A percentile compares a stretch with the other conserved stretches of the same genome.
Evolutionary conservation across 2,888 invertebrate genomes (phyloP).

Genomic region (Elegia similella): DNA sequence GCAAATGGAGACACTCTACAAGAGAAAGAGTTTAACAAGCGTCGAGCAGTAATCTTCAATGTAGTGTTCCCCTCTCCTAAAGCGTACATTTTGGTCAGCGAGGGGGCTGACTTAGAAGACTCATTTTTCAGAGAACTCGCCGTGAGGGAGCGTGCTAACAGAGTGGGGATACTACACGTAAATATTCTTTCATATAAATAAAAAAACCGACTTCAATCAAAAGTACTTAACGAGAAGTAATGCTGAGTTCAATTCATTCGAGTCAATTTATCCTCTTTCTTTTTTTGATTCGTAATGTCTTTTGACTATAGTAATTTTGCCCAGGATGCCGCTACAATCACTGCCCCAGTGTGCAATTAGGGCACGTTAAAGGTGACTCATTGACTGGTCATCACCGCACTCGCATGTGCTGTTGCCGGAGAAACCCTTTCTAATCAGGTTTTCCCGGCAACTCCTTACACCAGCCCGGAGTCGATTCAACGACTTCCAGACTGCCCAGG

Average conservation of each 20-base stretch:
- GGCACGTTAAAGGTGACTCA: too few relatives aligned
- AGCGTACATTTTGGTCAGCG: slow-evolving; percentile 83
- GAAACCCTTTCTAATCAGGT: too few relatives aligned
- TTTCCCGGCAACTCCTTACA: too few relatives aligned
- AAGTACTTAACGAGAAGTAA: not conserved
- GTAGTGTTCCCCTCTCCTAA: slow-evolving; percentile 83
- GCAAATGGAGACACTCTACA: slow-evolving; percentile 84
- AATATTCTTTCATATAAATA: not conserved
- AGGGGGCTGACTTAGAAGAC: slow-evolving; percentile 77
- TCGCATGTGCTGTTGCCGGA: too few relatives aligned
- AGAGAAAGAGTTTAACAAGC: slow-evolving; percentile 82
- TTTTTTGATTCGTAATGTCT: too few relatives aligned
- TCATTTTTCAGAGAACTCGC: slow-evolving; percentile 86
- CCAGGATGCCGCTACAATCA: too few relatives aligned
- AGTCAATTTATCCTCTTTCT: too few relatives aligned
- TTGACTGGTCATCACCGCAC: too few relatives aligned
- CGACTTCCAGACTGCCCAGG: too few relatives aligned
- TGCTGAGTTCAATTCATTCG: not conserved
- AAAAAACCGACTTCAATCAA: not conserved
- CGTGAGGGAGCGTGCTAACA: slow-evolving; percentile 87
- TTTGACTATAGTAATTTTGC: too few relatives aligned
- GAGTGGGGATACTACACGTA: slow-evolving; percentile 87
- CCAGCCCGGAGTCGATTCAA: too few relatives aligned
- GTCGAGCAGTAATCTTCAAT: slow-evolving; percentile 79
- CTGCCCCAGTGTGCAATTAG: too few relatives aligned